Conservation (phyloP, 2,113 vertebrate species). For the Otis tarda region DNA sequence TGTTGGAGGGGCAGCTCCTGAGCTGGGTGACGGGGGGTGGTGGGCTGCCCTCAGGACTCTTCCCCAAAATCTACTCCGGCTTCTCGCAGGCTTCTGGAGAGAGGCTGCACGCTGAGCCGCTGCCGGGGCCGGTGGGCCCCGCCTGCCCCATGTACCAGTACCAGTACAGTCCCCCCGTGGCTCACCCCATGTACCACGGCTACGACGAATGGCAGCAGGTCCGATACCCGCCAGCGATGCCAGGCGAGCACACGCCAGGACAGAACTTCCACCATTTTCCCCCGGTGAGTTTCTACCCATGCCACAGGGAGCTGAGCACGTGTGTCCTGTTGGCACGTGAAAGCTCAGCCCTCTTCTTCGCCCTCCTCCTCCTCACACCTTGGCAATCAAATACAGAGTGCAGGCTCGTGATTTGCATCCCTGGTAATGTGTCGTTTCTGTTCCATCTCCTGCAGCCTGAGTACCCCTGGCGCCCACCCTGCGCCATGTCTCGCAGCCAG, state of each 20-base stretch:
- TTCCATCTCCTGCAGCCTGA: conserved; percentile 69
- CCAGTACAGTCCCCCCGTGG: conserved; percentile 81
- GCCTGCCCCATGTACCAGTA: conserved; percentile 88
- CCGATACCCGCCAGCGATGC: conserved; percentile 84
- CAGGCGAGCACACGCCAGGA: conserved; percentile 69
- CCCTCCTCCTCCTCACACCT: background rate
- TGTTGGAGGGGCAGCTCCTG: background rate
- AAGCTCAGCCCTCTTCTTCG: background rate
- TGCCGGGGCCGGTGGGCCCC: conserved; percentile 75
- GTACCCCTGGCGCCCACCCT: conserved; percentile 88
- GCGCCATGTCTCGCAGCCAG: conserved; percentile 80
- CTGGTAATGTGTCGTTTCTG: background rate
- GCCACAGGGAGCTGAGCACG: background rate
- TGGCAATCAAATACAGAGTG: accelerated
- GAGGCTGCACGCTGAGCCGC: conserved; percentile 82
- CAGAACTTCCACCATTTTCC: conserved; percentile 84
- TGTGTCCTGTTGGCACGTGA: background rate
- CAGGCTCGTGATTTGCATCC: background rate
- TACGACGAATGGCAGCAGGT: conserved; percentile 90
- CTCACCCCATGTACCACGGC: conserved; percentile 80
- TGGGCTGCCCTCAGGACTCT: background rate
- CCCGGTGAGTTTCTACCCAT: conserved; percentile 62
- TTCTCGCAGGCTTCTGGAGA: conserved; percentile 80
- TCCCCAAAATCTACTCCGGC: background rate
- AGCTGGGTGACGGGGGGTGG: accelerated